Conservation (phyloP, 64 coral and sea anemone species). For the Porites australiensis region DNA sequence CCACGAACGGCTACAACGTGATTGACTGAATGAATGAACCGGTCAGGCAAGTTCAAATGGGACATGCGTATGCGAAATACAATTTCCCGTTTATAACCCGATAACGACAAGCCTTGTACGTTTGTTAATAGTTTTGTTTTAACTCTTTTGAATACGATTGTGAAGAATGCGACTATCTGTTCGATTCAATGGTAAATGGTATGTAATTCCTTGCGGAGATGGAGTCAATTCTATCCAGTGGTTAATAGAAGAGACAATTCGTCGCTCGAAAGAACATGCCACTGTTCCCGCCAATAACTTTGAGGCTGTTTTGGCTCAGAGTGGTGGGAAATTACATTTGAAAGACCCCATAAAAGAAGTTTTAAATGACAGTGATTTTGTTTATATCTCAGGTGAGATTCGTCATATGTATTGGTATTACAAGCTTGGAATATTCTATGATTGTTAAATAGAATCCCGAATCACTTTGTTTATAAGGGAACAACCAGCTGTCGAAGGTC, state of each 20-base stretch:
- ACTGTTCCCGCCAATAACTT: not conserved
- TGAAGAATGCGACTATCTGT: slow-evolving; percentile 82
- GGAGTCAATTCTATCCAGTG: slow-evolving; percentile 58
- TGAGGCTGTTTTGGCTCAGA: slow-evolving; percentile 48
- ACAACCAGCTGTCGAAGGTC: too few relatives aligned
- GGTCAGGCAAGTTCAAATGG: not conserved
- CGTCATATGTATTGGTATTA: too few relatives aligned
- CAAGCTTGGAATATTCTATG: too few relatives aligned
- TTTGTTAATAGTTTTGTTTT: not conserved
- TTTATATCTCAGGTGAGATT: slow-evolving; percentile 53
- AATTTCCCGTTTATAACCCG: too few relatives aligned
- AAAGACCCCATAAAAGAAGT: slow-evolving; percentile 75
- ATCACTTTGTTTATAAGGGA: too few relatives aligned
- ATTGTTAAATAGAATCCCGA: too few relatives aligned
- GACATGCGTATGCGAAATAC: not conserved
- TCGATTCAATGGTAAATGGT: slow-evolving; percentile 71
- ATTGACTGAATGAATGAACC: not conserved
- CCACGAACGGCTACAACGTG: not conserved
- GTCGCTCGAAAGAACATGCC: slow-evolving; percentile 33
- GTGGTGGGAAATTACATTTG: slow-evolving; percentile 31
- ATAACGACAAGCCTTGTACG: not conserved
- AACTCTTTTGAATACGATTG: not conserved
- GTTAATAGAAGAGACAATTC: slow-evolving; percentile 76
- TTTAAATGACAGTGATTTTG: slow-evolving; percentile 88
- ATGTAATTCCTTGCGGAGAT: slow-evolving; percentile 79